Base-by-base conservation (phyloP, 2,797 vertebrate genomes). In the Microctenopoma lineatum region DNA sequence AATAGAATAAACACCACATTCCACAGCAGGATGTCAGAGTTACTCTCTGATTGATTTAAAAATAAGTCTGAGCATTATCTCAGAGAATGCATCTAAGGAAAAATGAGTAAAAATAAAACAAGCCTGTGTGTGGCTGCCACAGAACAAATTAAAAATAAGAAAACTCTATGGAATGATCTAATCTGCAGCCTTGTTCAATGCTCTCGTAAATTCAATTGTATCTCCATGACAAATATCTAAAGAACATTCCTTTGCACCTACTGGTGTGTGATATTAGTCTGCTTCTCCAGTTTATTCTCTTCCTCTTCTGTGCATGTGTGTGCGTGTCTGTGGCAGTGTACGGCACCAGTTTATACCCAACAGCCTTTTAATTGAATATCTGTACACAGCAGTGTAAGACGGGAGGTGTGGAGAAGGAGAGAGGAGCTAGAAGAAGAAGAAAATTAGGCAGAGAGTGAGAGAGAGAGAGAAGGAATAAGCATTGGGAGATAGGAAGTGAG, bases 321-420 rank as follows among this genome's bases (percentile, higher is more conserved):
- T 45, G 41, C 42, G 26, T 32, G 46, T 60, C 44, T 47, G 41
- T 51, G 55, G 14, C 14, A 29, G 27, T 60, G 42, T 71, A 36
- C 34, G 27, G 16, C 46, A 57, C 29, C 48, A 42, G 64, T 65
- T 75, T 77, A 64, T 58, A 51, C 75, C 76, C 68, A 47, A 36
- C 66, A 48, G 78, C 36, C 65, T 67, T 77, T 74, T 84, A 89
- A 92, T 89, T 91, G 87, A 89, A 87, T 83, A 83, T 87, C 77
- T 85, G 69, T 79, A 64, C 73, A 79, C 60, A 66, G 83, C 73
- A 75, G 48, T 53, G 80, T 58, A 60, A 59, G 65, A 41, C 18
- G 3, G 45, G 27, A 3, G 38, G 15, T 13, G 15, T 44, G 18
- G 21, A 47, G 50, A 44, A 25, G 26, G 52, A 58, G 52, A 34